Evolutionary conservation across 1,140 invertebrate species (phyloP), one percentile per base, ranked within the genome.

Genomic region (Musca domestica): DNA sequence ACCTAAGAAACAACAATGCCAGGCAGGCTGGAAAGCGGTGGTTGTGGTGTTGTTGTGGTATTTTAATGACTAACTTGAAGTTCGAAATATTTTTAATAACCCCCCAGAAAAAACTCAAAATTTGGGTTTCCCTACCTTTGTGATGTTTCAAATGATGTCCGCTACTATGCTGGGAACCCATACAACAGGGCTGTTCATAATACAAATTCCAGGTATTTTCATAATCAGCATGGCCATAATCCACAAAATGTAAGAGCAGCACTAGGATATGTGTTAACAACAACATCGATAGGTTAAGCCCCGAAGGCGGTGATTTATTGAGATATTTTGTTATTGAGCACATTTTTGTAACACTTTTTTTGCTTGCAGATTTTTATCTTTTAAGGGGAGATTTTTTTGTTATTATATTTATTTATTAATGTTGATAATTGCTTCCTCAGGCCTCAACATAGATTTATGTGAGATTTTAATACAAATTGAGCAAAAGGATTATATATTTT

Each of bases 181-280:
- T 74, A 76, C 86, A 87, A 73, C 86, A 87, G 10, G 86, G 86
- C 71, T 85, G 86, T 74, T 87, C 86, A 72, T 84, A 86, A 77
- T 87, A 87, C 76, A 86, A 84, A 77, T 86, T 86, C 80, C 86
- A 87, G 69, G 86, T 86, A 76, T 85, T 87, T 74, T 87, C 86
- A 81, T 83, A 78, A 81, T 84, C 79, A 72, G 77, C 74, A 69
- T 72, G 70, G 67, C 69, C 77, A 67, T 75, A 75, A 75, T 81
- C 77, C 74, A 81, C 58, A 81, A 72, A 74, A 71, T 77, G 71
- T 64, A 67, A 12, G 86, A 65, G 68, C 72, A 75, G 72, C 41
- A 71, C 66, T 56, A 71, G 69, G 20, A 80, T 71, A 51, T 76
- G 56, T 52, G 47, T 65, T 19, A 76, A 67, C 51, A 67, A 73